Percentiles rank a stretch among this genome's conserved stretches.
Evolutionary conservation across 2,113 vertebrate genomes (phyloP).

Genomic region (Suncus etruscus): DNA sequence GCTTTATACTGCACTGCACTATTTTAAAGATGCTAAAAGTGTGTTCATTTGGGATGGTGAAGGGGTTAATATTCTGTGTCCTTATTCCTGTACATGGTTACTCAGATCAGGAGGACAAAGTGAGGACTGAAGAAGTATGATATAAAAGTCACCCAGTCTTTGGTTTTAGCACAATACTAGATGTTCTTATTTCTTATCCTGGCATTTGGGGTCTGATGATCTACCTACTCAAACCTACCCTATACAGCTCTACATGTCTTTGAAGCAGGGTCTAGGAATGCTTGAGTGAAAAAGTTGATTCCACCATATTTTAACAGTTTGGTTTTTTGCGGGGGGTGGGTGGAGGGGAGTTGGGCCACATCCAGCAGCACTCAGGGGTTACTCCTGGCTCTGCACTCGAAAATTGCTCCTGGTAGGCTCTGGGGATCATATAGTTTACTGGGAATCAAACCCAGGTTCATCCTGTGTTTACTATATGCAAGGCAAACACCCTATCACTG

Average conservation of each 20-base stretch:
- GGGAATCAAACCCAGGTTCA: too few species aligned
- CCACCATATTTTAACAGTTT: too few species aligned
- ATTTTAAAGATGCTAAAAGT: background rate
- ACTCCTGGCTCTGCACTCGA: too few species aligned
- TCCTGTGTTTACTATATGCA: too few species aligned
- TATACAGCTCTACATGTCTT: background rate
- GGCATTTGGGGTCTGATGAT: background rate
- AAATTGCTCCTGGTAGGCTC: too few species aligned
- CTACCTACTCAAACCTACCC: background rate
- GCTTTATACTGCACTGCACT: background rate
- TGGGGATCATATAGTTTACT: too few species aligned
- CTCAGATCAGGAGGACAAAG: too few species aligned
- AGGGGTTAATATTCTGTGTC: background rate
- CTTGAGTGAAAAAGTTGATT: background rate
- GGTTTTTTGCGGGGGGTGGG: too few species aligned
- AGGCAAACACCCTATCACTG: too few species aligned
- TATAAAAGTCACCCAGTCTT: accelerated
- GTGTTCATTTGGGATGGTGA: background rate
- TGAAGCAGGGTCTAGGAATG: background rate
- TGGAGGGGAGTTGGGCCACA: too few species aligned
- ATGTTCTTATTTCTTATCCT: background rate
- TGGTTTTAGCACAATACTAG: background rate
- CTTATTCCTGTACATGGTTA: accelerated
- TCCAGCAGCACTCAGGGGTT: too few species aligned
- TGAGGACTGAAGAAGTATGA: background rate